phyloP scores from a whole-genome alignment of 2,888 invertebrate species.

The Drosophila pseudotakahashii region DNA sequence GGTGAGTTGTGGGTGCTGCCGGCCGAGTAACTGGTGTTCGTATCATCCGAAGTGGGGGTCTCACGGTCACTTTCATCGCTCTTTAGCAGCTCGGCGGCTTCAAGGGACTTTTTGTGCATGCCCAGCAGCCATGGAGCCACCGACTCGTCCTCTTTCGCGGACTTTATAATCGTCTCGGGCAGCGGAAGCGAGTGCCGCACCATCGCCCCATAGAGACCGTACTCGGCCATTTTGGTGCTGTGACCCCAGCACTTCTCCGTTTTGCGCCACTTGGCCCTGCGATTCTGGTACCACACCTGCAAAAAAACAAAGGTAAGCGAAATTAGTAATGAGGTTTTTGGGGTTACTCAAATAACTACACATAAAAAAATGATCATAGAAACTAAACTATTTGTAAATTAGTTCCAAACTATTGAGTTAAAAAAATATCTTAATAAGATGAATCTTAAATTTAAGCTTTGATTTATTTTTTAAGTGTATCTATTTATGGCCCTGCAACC shows the following conservation, averaged over 20 bases:
- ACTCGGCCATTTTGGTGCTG: constrained; percentile 99
- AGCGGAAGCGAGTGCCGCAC: constrained; percentile 99
- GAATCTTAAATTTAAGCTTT: no score
- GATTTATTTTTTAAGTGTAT: no score
- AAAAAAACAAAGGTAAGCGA: constrained; percentile 63
- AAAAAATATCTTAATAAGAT: no score
- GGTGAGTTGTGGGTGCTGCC: constrained; percentile 84
- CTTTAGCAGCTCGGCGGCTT: constrained; percentile 98
- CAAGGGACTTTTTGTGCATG: constrained; percentile 97
- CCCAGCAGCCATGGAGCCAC: constrained; percentile 99
- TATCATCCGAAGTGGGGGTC: constrained; percentile 86
- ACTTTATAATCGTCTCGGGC: constrained; percentile 99
- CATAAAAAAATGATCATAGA: no score
- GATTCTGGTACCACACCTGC: constrained; percentile 98
- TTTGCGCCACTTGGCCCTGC: constrained; percentile 99
- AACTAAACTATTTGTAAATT: no score
- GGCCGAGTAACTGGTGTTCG: constrained; percentile 86
- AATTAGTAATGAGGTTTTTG: not conserved
- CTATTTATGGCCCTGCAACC: constrained; percentile 21
- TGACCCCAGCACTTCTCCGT: constrained; percentile 99
- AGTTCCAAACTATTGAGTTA: no score
- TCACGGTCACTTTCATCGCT: constrained; percentile 89
- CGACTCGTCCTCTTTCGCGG: constrained; percentile 97
- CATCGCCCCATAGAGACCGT: constrained; percentile 99
- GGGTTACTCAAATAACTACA: no score